Conservation (phyloP, 2,113 vertebrate genomes). For the Melanostigma gelatinosum region DNA sequence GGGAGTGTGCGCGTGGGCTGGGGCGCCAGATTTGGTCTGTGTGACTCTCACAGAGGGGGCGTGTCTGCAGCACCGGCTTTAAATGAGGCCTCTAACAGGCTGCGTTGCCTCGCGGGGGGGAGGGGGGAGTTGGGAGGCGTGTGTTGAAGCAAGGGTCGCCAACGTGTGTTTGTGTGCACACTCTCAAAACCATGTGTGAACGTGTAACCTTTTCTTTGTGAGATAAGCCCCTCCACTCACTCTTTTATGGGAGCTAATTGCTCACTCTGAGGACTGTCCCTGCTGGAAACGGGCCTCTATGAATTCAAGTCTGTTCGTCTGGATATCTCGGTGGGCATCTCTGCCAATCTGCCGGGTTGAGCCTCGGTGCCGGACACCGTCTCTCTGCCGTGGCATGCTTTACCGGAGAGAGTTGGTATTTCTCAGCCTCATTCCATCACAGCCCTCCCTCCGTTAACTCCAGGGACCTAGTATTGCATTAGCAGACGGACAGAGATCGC, state of each 20-base stretch:
- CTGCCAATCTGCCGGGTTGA: conserved; percentile 14
- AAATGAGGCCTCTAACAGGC: conserved; percentile 40
- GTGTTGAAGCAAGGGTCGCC: conserved; percentile 16
- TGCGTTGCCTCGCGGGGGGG: conserved; percentile 36
- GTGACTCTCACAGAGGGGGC: too few relatives aligned
- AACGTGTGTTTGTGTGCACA: conserved; percentile 15
- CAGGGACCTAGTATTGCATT: not conserved
- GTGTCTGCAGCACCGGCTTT: too few relatives aligned
- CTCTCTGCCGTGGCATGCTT: not conserved
- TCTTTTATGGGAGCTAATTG: conserved; percentile 31
- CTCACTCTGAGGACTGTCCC: conserved; percentile 2
- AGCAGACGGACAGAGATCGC: conserved; percentile 21
- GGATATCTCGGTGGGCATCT: conserved; percentile 33
- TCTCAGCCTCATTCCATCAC: conserved; percentile 1
- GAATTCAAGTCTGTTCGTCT: conserved; percentile 28
- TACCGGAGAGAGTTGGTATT: not conserved
- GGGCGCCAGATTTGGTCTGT: too few relatives aligned
- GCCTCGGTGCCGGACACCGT: not conserved
- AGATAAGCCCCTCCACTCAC: conserved; percentile 5
- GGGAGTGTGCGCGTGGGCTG: too few relatives aligned
- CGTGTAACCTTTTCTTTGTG: not conserved
- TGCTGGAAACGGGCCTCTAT: conserved; percentile 10
- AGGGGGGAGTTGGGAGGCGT: not conserved
- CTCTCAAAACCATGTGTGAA: not conserved
- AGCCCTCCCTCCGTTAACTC: not conserved